phyloP scores from a whole-genome alignment of 2,888 invertebrate genomes.

The Phaonia tiefii region DNA sequence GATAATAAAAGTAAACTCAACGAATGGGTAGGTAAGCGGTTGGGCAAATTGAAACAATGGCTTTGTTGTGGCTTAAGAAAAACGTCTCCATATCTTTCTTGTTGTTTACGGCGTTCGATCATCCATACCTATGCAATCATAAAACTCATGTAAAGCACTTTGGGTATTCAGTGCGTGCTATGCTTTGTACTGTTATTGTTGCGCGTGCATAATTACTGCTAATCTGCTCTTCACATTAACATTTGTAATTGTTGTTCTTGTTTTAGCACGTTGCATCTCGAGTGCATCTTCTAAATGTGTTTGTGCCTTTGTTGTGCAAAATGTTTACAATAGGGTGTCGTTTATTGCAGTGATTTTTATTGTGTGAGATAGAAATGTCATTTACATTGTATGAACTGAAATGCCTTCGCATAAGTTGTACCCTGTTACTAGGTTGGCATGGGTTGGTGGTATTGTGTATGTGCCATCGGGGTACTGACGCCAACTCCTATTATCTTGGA shows the following conservation, averaged over 20 bases:
- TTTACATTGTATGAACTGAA: too few species aligned
- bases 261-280: slow-evolving; percentile 2
- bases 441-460: too few species aligned
- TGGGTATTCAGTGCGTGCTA: slow-evolving; percentile 11
- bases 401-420: too few species aligned
- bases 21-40: neutral
- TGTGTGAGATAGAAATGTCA: too few species aligned
- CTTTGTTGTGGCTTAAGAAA: slow-evolving; percentile 37
- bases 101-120: slow-evolving; percentile 21
- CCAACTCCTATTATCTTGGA: too few species aligned
- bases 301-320: slow-evolving; percentile 10
- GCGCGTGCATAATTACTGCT: slow-evolving; percentile 59
- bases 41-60: slow-evolving; percentile 23
- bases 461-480: too few species aligned
- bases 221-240: slow-evolving; percentile 69
- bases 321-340: neutral
- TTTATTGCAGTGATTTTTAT: too few species aligned
- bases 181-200: slow-evolving; percentile 58
- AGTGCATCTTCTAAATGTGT: too few species aligned
- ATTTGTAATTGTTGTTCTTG: neutral
- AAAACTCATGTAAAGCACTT: slow-evolving; percentile 57
- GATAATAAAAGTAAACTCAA: slow-evolving; percentile 13
- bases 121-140: slow-evolving; percentile 31
- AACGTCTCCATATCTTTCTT: slow-evolving; percentile 45
- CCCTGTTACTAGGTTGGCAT: too few species aligned